A percentile compares a stretch with the other conserved stretches of the same genome.
phyloP scores from a whole-genome alignment of 2,797 vertebrate genomes.

The Galagoides demidoff region DNA sequence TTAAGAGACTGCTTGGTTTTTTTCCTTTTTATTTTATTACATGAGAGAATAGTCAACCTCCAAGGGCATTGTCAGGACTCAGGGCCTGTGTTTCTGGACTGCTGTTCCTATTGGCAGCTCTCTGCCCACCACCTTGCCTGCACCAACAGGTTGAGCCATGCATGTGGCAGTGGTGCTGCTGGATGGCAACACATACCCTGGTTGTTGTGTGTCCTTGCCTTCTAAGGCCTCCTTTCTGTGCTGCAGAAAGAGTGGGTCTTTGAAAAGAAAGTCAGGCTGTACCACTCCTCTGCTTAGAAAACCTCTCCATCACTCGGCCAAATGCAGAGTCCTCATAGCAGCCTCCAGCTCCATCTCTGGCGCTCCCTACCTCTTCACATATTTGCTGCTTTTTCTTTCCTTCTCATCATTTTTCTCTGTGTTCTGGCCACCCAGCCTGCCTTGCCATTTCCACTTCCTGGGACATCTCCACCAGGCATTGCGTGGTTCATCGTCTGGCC shows the following conservation, averaged over 20 bases:
- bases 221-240: rapidly evolving
- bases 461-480: background rate
- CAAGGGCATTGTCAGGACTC: background rate
- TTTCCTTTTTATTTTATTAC: background rate
- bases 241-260: background rate
- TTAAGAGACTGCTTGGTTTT: background rate
- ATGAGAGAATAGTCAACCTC: background rate
- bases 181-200: background rate
- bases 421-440: background rate
- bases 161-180: background rate
- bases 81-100: background rate
- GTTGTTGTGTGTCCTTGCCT: background rate
- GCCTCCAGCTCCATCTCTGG: background rate
- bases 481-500: background rate
- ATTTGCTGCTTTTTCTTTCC: background rate
- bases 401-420: background rate
- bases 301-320: background rate
- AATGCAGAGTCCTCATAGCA: background rate
- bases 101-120: rapidly evolving
- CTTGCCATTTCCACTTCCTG: background rate
- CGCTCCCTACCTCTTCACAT: background rate
- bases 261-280: background rate
- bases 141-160: background rate
- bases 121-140: background rate
- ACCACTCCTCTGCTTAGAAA: background rate